Conservation (phyloP, 1,140 invertebrate genomes). For the Dendrolimus kikuchii region DNA sequence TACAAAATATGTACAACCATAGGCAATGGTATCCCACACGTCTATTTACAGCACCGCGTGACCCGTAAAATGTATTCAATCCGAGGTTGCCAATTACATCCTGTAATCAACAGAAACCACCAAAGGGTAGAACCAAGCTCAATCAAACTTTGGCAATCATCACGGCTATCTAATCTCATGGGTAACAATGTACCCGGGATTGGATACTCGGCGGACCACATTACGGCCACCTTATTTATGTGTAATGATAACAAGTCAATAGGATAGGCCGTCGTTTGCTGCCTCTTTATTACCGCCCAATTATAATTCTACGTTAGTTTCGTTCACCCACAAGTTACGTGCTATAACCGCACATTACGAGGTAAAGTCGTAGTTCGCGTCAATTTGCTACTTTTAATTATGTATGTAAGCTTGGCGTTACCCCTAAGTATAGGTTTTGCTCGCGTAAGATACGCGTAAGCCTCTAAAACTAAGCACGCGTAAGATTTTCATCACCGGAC, state of each 20-base stretch:
- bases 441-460: too few species aligned
- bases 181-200: constrained; percentile 50
- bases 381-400: too few species aligned
- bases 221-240: constrained; percentile 39
- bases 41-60: background rate
- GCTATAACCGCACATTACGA: too few species aligned
- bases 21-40: too few species aligned
- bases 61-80: constrained; percentile 23
- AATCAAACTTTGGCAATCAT: constrained; percentile 67
- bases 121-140: constrained; percentile 47
- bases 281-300: constrained; percentile 19
- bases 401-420: too few species aligned
- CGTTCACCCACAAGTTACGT: too few species aligned
- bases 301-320: constrained; percentile 14
- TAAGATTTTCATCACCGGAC: too few species aligned
- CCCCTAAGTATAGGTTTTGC: too few species aligned
- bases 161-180: constrained; percentile 54
- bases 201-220: constrained; percentile 35
- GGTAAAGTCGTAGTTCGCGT: too few species aligned
- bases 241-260: constrained; percentile 37
- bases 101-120: constrained; percentile 45
- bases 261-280: constrained; percentile 11
- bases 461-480: too few species aligned
- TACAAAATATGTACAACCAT: too few species aligned
- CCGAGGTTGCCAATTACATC: constrained; percentile 33